Conservation (phyloP, 1,140 invertebrate species). For the Solenopsis invicta region DNA sequence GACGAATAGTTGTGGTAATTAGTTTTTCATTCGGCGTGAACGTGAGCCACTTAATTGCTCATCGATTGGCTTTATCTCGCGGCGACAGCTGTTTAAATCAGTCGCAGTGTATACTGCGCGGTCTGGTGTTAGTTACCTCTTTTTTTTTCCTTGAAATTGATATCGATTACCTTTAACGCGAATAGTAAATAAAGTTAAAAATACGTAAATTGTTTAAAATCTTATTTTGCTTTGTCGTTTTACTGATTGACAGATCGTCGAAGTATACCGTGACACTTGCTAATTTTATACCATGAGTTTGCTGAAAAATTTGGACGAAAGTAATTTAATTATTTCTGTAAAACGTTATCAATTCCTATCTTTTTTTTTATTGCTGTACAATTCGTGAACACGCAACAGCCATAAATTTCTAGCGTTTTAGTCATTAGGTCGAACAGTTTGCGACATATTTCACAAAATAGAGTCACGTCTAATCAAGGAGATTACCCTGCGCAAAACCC, state of each 20-base stretch:
- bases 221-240: background rate
- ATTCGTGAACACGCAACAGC: background rate
- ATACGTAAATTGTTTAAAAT: background rate
- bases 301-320: background rate
- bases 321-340: background rate
- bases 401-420: background rate
- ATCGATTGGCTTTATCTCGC: conserved; percentile 59
- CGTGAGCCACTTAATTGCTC: conserved; percentile 43
- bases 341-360: background rate
- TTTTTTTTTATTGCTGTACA: background rate
- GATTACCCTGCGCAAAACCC: conserved; percentile 67
- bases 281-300: background rate
- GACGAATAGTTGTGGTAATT: conserved; percentile 47
- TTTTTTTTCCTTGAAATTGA: conserved; percentile 32
- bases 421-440: background rate
- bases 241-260: background rate
- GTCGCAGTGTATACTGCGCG: background rate
- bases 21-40: conserved; percentile 45
- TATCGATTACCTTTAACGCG: background rate
- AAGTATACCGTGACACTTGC: background rate
- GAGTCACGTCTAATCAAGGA: conserved; percentile 61
- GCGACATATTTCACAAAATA: conserved; percentile 11
- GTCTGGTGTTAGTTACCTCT: background rate
- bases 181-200: conserved; percentile 16
- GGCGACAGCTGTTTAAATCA: conserved; percentile 44